Evolutionary conservation across 2,797 vertebrate species (phyloP).

Genomic region (Diplodus sargus): DNA sequence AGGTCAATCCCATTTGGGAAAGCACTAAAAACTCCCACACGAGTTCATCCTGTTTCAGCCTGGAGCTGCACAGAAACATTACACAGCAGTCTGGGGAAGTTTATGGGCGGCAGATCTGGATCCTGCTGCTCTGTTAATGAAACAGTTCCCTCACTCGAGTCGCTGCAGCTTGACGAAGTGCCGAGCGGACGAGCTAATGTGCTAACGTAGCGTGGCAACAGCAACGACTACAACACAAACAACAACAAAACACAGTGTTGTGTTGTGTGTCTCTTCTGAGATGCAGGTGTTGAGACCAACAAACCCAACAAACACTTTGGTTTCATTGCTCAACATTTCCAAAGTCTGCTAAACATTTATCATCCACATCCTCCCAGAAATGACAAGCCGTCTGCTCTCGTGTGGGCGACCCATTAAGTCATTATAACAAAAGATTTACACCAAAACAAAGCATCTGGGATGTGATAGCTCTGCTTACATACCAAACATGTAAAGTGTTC

Average conservation of each 20-base stretch:
- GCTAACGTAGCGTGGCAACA: slow-evolving; percentile 41
- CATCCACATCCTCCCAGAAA: not conserved
- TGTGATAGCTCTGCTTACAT: not conserved
- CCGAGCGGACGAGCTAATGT: slow-evolving; percentile 11
- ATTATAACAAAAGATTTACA: not conserved
- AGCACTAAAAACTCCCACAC: slow-evolving; percentile 30
- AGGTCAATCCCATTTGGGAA: slow-evolving; percentile 21
- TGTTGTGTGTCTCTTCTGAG: too few relatives aligned
- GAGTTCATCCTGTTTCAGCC: slow-evolving; percentile 10
- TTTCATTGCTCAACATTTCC: not conserved
- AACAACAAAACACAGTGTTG: slow-evolving; percentile 4
- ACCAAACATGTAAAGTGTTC: slow-evolving; percentile 3
- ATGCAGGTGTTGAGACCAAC: not conserved
- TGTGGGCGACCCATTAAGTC: not conserved
- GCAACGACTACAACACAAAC: slow-evolving; percentile 6
- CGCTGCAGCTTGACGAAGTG: slow-evolving; percentile 18
- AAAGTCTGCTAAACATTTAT: slow-evolving; percentile 5
- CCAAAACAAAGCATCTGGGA: slow-evolving; percentile 16
- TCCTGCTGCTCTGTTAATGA: slow-evolving; percentile 45
- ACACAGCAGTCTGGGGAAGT: slow-evolving; percentile 18
- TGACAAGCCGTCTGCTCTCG: not conserved
- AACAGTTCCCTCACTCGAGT: slow-evolving; percentile 47
- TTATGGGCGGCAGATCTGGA: slow-evolving; percentile 23
- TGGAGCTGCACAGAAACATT: slow-evolving; percentile 3
- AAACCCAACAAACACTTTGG: not conserved